Conservation (phyloP, 1,140 invertebrate species). For the Ylistrum balloti region DNA sequence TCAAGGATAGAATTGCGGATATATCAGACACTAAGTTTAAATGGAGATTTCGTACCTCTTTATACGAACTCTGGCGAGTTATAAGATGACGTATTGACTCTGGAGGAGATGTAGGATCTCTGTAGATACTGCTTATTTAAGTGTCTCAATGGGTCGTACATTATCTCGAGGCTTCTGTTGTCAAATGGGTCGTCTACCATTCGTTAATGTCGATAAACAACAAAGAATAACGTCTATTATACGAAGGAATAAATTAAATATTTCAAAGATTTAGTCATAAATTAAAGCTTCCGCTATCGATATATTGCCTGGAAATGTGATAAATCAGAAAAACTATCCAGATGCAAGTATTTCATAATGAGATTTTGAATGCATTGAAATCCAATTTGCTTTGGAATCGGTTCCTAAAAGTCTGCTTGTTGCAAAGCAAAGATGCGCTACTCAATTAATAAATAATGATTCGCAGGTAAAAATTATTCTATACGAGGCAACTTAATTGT, state of each 20-base stretch:
- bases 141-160: not conserved
- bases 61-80: not conserved
- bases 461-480: slow-evolving; percentile 9
- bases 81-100: not conserved
- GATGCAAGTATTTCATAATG: slow-evolving; percentile 29
- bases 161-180: not conserved
- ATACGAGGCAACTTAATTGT: slow-evolving; percentile 1
- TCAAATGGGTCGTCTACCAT: not conserved
- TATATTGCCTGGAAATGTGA: slow-evolving; percentile 31
- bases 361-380: slow-evolving; percentile 35
- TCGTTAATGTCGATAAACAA: slow-evolving; percentile 8
- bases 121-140: not conserved
- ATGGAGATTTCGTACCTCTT: not conserved
- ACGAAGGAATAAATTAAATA: not conserved
- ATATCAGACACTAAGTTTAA: not conserved
- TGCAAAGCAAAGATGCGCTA: not conserved
- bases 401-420: not conserved
- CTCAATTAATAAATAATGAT: slow-evolving; percentile 23
- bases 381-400: not conserved
- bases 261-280: not conserved
- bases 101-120: not conserved
- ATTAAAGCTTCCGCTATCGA: slow-evolving; percentile 17
- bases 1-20: too few relatives aligned
- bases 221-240: slow-evolving; percentile 21
- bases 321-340: slow-evolving; percentile 1